Evolutionary conservation across 2,888 invertebrate genomes (phyloP), one percentile per base, ranked within the genome.

Genomic region (Entomobrya proxima): DNA sequence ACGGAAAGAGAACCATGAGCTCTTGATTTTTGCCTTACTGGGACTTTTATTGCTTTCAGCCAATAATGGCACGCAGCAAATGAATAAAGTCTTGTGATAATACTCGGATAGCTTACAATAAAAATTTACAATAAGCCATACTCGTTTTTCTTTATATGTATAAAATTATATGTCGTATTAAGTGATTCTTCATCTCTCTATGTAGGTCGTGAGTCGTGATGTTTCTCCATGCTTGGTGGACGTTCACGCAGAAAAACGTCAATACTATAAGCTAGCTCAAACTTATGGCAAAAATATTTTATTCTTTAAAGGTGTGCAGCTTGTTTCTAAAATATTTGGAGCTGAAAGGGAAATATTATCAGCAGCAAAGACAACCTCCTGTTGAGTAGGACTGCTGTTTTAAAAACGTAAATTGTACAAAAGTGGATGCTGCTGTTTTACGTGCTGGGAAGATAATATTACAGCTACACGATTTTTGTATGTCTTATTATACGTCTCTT

Each of bases 31-130:
- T 72, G 15, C 13, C 72, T 72, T 72, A 47, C 72, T 47, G 47
- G 30, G 72, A 72, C 72, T 72, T 72, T 72, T 72, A 72, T 72
- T 72, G 30, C 72, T 72, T 44, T 72, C 44, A 30, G 27, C 72
- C 72, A 72, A 72, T 72, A 72, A 72, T 44, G 72, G 72, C 47
- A 35, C 37, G 40, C 72, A 47, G 30, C 15, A 72, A 47, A 47
- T 30, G n/a, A 44, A 32, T 44, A 72, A 44, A 47, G 27, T 7
- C 18, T 64, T 37, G 37, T 37, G 27, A 55, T 55, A 64, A 72
- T 72, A 72, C 27, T 44, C 72, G 72, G 27, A 72, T 72, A 15
- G 47, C 18, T 72, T 72, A 72, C 72, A 72, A 21, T 72, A n/a
- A n/a, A n/a, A n/a, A n/a, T n/a, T n/a, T n/a, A n/a, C n/a, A n/a